These are phyloP conservation scores for Gallinago stenura DNA, from an alignment of 2,797 vertebrate species.

Conservation along the genomic window DNA sequence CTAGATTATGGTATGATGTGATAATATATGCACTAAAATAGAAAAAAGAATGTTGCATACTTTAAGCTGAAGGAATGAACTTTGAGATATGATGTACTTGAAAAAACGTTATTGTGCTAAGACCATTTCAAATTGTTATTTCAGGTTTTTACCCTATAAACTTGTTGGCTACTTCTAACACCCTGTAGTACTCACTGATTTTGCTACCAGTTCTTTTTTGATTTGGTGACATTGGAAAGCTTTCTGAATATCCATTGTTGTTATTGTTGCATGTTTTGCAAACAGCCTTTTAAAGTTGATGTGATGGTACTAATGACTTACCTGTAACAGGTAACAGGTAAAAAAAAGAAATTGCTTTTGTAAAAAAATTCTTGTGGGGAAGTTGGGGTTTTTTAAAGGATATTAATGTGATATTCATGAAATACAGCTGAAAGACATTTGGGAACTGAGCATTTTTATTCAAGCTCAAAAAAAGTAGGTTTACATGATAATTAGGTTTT, in stretches of 20 bases:
- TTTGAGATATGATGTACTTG: not conserved
- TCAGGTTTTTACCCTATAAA: not conserved
- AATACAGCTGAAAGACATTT: not conserved
- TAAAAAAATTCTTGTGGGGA: not conserved
- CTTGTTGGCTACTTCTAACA: not conserved
- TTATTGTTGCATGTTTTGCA: not conserved
- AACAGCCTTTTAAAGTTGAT: not conserved
- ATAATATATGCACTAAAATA: not conserved
- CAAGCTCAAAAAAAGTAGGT: not conserved
- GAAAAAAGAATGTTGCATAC: not conserved
- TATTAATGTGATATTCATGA: not conserved
- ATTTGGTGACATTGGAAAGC: not conserved
- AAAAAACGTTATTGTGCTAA: not conserved
- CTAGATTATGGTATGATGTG: not conserved
- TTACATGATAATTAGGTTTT: not conserved
- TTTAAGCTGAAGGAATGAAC: not conserved
- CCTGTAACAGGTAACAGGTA: not conserved
- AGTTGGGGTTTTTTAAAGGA: not conserved
- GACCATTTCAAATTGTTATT: not conserved
- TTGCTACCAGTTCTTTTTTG: not conserved
- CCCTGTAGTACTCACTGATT: not conserved
- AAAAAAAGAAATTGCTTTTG: not conserved
- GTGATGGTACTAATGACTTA: not conserved
- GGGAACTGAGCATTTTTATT: not conserved
- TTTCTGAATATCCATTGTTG: not conserved